Percentiles rank a stretch among this genome's conserved stretches.
phyloP scores from a whole-genome alignment of 35 echinoderm and acorn worm species.

The Heliocidaris erythrogramma region DNA sequence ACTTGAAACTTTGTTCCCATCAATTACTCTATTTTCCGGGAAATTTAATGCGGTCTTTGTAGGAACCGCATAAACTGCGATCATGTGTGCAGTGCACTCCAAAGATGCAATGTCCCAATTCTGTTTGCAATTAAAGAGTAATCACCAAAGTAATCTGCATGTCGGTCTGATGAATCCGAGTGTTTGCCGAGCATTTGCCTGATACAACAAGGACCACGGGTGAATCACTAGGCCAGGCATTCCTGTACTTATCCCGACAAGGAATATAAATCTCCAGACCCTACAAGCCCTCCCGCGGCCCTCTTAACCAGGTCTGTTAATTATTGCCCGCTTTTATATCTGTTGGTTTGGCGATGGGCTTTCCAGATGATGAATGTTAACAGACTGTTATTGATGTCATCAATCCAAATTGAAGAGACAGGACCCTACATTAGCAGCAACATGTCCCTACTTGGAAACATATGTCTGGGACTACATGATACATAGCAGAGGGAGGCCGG shows the following conservation, averaged over 20 bases:
- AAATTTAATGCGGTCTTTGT: neutral
- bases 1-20: neutral
- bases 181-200: neutral
- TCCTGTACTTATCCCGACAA: neutral
- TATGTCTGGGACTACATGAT: slow-evolving; percentile 9
- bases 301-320: neutral
- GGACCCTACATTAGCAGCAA: neutral
- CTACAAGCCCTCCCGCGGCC: neutral
- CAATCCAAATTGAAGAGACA: neutral
- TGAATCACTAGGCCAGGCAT: neutral
- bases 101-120: neutral
- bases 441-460: neutral
- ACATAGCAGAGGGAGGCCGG: neutral
- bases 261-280: neutral
- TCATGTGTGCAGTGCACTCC: neutral
- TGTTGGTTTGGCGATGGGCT: neutral
- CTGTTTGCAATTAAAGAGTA: slow-evolving; percentile 11
- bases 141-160: slow-evolving; percentile 3
- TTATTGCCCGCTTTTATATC: neutral
- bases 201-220: neutral
- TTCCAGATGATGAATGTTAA: neutral
- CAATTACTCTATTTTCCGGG: neutral
- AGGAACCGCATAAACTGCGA: neutral
- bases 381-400: neutral
- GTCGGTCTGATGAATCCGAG: neutral